Conservation (phyloP, 2,888 invertebrate species). For the Boloria selene region DNA sequence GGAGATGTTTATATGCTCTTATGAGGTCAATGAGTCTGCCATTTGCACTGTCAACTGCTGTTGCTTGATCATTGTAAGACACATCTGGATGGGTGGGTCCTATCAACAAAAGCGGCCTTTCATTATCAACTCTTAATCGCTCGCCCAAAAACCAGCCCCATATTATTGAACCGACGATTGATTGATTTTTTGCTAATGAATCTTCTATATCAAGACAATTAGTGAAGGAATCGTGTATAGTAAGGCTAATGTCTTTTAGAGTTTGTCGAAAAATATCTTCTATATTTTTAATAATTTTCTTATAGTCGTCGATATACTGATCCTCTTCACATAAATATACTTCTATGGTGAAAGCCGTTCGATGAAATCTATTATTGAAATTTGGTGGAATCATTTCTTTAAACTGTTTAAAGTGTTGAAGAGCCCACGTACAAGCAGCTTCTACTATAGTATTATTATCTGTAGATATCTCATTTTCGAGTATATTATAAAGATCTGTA, state of each 20-base stretch:
- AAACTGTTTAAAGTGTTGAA: conserved; percentile 11
- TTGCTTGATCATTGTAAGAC: conserved; percentile 11
- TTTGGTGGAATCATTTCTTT: conserved; percentile 14
- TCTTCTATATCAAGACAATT: conserved; percentile 34
- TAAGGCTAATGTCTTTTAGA: not conserved
- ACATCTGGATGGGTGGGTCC: conserved; percentile 42
- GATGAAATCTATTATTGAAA: not conserved
- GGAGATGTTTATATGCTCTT: conserved; percentile 39
- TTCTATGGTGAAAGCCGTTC: not conserved
- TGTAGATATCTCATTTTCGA: conserved; percentile 22
- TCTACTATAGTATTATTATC: conserved; percentile 22
- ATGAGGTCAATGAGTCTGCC: conserved; percentile 41
- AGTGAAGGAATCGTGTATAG: not conserved
- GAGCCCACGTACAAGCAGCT: conserved; percentile 39
- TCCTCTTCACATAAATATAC: conserved; percentile 15
- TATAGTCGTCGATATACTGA: conserved; percentile 13
- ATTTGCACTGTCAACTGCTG: conserved; percentile 36
- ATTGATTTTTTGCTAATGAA: not conserved
- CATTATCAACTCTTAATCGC: not conserved
- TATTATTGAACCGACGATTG: conserved; percentile 26
- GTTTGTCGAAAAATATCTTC: not conserved
- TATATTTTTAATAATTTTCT: not conserved
- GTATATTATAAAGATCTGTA: conserved; percentile 28
- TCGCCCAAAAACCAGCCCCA: conserved; percentile 31
- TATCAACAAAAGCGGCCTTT: conserved; percentile 36